Percentiles rank a stretch among this genome's conserved stretches.
phyloP scores from a whole-genome alignment of 2,888 invertebrate genomes.

The Chrysina gloriosa region DNA sequence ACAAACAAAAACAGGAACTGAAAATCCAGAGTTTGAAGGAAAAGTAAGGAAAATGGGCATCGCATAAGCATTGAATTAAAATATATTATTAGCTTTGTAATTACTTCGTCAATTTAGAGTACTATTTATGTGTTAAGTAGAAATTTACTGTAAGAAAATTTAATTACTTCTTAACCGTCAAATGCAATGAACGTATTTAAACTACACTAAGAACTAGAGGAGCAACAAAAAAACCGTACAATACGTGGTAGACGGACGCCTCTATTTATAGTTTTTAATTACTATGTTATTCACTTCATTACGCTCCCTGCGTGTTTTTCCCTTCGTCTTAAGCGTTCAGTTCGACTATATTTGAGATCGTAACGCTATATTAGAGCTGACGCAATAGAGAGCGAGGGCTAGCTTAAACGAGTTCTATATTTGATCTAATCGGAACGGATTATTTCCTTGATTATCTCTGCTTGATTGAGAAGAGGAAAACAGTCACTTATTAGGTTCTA shows the following conservation, averaged over 20 bases:
- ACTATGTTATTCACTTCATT: conserved; percentile 29
- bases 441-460: conserved; percentile 2
- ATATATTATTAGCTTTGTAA: no score
- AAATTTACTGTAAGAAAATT: conserved; percentile 12
- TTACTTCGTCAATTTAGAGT: background rate
- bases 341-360: background rate
- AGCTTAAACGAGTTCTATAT: conserved; percentile 15
- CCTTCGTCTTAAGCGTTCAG: background rate
- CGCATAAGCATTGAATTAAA: no score
- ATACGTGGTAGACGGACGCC: background rate
- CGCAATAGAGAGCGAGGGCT: background rate
- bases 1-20: no score
- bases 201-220: background rate
- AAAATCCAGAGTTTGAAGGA: no score
- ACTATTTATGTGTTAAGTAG: background rate
- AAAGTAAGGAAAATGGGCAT: no score
- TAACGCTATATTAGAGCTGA: background rate
- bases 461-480: background rate
- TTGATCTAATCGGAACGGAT: conserved; percentile 14
- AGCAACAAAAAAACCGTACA: conserved; percentile 4
- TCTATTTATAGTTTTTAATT: conserved; percentile 29
- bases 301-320: conserved; percentile 15
- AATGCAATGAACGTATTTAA: background rate
- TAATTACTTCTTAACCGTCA: conserved; percentile 15
- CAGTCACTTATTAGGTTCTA: background rate